Evolutionary conservation across 2,113 vertebrate genomes (phyloP).

Genomic region (Pionites leucogaster): DNA sequence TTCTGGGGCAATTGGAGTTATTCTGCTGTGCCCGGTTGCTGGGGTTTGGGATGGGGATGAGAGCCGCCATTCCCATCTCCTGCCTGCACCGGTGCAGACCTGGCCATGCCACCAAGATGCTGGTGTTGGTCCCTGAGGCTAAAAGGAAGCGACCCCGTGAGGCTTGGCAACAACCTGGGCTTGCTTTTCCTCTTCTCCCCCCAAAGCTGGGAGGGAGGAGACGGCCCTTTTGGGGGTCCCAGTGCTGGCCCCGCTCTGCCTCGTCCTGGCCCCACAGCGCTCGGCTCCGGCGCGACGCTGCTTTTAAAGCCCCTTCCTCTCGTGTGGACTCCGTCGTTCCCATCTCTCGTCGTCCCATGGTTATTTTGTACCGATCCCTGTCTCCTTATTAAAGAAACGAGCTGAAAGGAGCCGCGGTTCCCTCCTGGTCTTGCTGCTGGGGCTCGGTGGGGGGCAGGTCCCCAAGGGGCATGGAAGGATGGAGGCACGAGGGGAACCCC

Average conservation of each 20-base stretch:
- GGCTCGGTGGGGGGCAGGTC: fast-evolving
- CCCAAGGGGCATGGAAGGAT: neutral
- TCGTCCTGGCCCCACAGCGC: neutral
- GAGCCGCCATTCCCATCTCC: neutral
- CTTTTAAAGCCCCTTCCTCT: conserved; percentile 62
- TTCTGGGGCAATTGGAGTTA: neutral
- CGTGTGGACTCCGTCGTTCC: conserved; percentile 68
- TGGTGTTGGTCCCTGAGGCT: neutral
- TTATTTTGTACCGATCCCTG: conserved; percentile 78
- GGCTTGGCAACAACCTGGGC: neutral
- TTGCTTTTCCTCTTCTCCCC: neutral
- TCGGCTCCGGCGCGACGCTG: conserved; percentile 35
- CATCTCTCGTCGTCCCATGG: conserved; percentile 69
- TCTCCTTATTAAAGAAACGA: conserved; percentile 83
- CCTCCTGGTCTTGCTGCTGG: neutral
- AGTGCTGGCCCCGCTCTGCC: neutral
- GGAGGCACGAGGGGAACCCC: neutral
- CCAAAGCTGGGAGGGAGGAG: neutral
- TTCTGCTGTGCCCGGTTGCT: fast-evolving
- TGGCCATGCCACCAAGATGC: neutral
- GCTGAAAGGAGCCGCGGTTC: conserved; percentile 65
- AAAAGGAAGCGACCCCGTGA: neutral
- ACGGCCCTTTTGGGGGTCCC: neutral
- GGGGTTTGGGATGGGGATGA: neutral
- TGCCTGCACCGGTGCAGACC: neutral